Evolutionary conservation across 1,140 invertebrate species (phyloP).

Genomic region (Drosophila funebris): DNA sequence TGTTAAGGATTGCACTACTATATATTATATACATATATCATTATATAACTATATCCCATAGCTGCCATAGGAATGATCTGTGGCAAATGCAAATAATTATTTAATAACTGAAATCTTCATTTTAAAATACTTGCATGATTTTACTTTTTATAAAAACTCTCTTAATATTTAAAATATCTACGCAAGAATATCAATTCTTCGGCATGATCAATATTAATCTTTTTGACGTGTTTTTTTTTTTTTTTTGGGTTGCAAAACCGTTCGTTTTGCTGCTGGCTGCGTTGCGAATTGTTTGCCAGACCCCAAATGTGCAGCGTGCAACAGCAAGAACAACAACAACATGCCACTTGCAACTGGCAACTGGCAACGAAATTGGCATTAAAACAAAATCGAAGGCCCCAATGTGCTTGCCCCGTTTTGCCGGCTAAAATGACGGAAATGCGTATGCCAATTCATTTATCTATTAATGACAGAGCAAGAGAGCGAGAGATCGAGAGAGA

Average conservation of each 20-base stretch:
- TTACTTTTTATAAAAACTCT: no score
- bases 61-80: no score
- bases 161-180: no score
- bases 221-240: not conserved
- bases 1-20: no score
- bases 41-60: no score
- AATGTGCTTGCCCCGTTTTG: slow-evolving; percentile 8
- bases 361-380: slow-evolving; percentile 30
- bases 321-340: not conserved
- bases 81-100: no score
- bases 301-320: slow-evolving; percentile 3
- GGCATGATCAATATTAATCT: no score
- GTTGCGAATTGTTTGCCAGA: slow-evolving; percentile 60
- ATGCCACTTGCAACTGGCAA: not conserved
- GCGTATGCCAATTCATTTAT: slow-evolving; percentile 66
- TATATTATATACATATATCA: no score
- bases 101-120: no score
- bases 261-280: slow-evolving; percentile 51
- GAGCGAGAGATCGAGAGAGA: not conserved
- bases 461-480: slow-evolving; percentile 52
- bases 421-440: slow-evolving; percentile 55
- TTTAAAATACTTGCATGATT: no score
- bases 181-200: no score
- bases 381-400: slow-evolving; percentile 30
- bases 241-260: slow-evolving; percentile 31